Percentiles rank a stretch among this genome's conserved stretches.
Conservation (phyloP, 2,113 vertebrate genomes). For the Noctilio leporinus region DNA sequence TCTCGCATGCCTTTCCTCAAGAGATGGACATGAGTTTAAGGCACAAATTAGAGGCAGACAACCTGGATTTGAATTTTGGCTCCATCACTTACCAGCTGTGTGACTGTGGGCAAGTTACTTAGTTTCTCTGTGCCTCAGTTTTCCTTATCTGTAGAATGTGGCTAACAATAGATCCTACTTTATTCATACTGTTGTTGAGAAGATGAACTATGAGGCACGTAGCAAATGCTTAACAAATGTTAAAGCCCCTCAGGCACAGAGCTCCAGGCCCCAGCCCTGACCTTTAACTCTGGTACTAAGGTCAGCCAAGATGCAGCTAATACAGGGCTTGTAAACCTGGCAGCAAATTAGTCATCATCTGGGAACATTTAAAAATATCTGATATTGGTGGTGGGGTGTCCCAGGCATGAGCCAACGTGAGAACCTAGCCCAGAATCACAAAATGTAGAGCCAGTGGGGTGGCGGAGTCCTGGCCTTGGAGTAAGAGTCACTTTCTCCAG, state of each 20-base stretch:
- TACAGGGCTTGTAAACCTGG: background rate
- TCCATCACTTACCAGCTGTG: background rate
- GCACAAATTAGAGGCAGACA: background rate
- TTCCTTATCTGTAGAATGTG: conserved; percentile 8
- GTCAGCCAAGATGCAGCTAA: background rate
- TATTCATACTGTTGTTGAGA: background rate
- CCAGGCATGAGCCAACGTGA: background rate
- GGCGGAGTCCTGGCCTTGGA: background rate
- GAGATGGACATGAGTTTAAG: background rate
- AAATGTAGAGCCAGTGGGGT: background rate
- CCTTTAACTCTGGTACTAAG: background rate
- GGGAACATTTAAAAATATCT: background rate
- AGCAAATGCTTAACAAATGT: background rate
- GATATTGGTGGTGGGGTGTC: background rate
- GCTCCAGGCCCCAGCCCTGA: background rate
- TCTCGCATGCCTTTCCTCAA: background rate
- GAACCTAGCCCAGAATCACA: background rate
- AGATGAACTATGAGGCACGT: background rate
- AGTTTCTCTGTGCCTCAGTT: background rate
- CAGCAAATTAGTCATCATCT: background rate
- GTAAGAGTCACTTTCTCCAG: background rate
- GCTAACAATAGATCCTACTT: background rate
- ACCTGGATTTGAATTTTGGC: background rate
- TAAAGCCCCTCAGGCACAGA: background rate
- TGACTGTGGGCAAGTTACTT: background rate